phyloP scores from a whole-genome alignment of 2,888 invertebrate species.

The Caenorhabditis plicata region DNA sequence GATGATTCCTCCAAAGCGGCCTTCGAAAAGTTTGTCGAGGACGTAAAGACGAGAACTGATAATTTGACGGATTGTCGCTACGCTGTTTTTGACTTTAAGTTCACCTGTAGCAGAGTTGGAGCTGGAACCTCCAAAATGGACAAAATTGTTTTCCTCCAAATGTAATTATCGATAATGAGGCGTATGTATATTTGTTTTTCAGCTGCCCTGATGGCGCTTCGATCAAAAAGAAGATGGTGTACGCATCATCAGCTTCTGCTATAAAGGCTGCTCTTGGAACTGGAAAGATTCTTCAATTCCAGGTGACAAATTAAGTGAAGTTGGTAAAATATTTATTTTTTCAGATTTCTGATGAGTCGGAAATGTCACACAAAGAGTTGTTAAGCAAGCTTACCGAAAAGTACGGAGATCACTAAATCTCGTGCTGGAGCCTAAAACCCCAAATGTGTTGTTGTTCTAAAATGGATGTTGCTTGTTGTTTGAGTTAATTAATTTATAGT shows the following conservation, averaged over 20 bases:
- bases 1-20: constrained; percentile 70
- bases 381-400: constrained; percentile 62
- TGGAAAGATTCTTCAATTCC: constrained; percentile 63
- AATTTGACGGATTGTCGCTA: constrained; percentile 87
- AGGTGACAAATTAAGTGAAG: constrained; percentile 38
- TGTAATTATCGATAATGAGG: constrained; percentile 69
- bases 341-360: constrained; percentile 65
- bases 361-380: constrained; percentile 64
- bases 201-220: constrained; percentile 93
- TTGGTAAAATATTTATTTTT: constrained; percentile 7
- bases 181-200: constrained; percentile 30
- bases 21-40: constrained; percentile 90
- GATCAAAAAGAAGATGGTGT: constrained; percentile 80
- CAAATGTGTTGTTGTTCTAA: too few species aligned
- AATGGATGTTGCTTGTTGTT: too few species aligned
- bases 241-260: constrained; percentile 92
- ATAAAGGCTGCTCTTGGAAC: constrained; percentile 86
- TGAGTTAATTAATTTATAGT: too few species aligned
- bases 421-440: too few species aligned
- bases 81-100: constrained; percentile 92
- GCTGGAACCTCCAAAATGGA: constrained; percentile 93
- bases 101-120: constrained; percentile 83
- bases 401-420: constrained; percentile 63
- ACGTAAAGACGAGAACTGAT: constrained; percentile 79
- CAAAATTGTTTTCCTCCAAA: constrained; percentile 94